Percentiles rank a stretch among this genome's conserved stretches.
phyloP scores from a whole-genome alignment of 2,888 invertebrate genomes.

The Chrysolina oricalcia region DNA sequence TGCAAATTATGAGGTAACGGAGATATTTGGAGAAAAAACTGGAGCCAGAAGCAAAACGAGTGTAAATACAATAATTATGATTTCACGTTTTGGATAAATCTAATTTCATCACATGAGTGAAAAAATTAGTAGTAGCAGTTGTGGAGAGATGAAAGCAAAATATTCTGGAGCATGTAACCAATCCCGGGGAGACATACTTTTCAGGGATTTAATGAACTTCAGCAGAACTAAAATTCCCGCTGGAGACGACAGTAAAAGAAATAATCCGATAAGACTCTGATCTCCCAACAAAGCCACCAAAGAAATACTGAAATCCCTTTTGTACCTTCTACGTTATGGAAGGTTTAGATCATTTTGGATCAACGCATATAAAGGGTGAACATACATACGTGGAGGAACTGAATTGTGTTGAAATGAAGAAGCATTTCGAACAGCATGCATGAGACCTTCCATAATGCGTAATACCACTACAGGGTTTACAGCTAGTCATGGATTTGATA shows the following conservation, averaged over 20 bases:
- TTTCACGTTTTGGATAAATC: background rate
- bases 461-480: background rate
- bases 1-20: too few relatives aligned
- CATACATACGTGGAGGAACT: constrained; percentile 35
- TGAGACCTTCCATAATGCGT: background rate
- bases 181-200: constrained; percentile 43
- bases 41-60: too few relatives aligned
- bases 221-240: constrained; percentile 49
- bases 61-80: too few relatives aligned
- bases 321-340: constrained; percentile 53
- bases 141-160: constrained; percentile 16
- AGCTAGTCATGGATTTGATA: too few relatives aligned
- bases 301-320: constrained; percentile 58
- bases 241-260: constrained; percentile 50
- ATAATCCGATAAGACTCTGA: constrained; percentile 57
- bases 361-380: constrained; percentile 46
- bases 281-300: constrained; percentile 58
- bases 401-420: constrained; percentile 40
- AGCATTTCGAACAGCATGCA: background rate
- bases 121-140: background rate
- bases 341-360: constrained; percentile 54
- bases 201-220: constrained; percentile 51
- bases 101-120: constrained; percentile 3
- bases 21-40: too few relatives aligned
- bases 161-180: constrained; percentile 22